Evolutionary conservation across 1,140 invertebrate species (phyloP), one percentile per base, ranked within the genome.

Genomic region (Monomorium pharaonis): DNA sequence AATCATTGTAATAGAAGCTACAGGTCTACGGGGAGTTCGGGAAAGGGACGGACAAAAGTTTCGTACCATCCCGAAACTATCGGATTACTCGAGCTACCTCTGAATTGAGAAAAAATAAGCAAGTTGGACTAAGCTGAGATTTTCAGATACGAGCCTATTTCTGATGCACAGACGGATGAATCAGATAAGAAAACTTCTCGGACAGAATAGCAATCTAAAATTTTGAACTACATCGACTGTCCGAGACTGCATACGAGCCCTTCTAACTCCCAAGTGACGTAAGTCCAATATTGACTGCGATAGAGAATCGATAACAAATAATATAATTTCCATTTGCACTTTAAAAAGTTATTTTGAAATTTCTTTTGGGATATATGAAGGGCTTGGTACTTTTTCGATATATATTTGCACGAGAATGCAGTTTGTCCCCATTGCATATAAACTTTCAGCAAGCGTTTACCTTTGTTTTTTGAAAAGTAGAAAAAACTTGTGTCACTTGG

Each of bases 81-180:
- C 89, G 56, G 62, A 81, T 90, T 90, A 89, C 89, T 44, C 16
- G 75, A 21, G 63, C 21, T 49, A 42, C 9, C 47, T 54, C 24
- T 76, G 42, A 0, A 21, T 49, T 44, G 37, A 44, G 16, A 89
- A 87, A 80, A 87, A 75, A 87, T 69, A 87, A 89, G 74, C 88
- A 89, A 89, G 70, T 75, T 67, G 74, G 84, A 74, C 51, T 54
- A 4, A 16, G n/a, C 67, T 14, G 88, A 87, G 88, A 90, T 90
- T 90, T 89, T 37, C 18, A 63, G 85, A 87, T 89, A 75, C 47
- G n/a, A 47, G 42, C 47, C 33, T 72, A 76, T 65, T 37, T 54
- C 62, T 62, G 76, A 84, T 70, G 33, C 58, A 44, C 37, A 51
- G 56, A 49, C 62, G 60, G 30, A 62, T n/a, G 12, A 74, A 51